Conservation (phyloP, 2,888 invertebrate genomes). For the Drosophila ustulata region DNA sequence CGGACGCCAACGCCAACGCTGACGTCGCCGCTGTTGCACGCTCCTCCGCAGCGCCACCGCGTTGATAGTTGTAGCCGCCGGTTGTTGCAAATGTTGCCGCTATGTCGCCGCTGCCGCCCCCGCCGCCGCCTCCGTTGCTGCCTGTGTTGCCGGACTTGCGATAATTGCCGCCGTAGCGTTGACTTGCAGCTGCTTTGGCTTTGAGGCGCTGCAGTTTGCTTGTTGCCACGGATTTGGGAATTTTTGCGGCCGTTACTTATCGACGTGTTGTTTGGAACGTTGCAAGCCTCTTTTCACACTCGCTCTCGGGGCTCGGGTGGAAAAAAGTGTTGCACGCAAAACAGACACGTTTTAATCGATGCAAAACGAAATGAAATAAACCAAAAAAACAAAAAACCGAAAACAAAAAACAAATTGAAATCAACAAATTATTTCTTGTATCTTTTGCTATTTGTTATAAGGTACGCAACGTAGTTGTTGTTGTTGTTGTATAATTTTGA, state of each 20-base stretch:
- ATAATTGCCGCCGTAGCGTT: constrained; percentile 72
- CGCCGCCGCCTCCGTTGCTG: constrained; percentile 30
- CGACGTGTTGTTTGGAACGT: constrained; percentile 63
- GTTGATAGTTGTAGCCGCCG: constrained; percentile 73
- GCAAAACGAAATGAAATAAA: constrained; percentile 55
- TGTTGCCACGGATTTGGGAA: constrained; percentile 83
- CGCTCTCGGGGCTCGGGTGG: constrained; percentile 47
- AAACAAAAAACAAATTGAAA: constrained; percentile 12
- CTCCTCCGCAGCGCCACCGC: constrained; percentile 82
- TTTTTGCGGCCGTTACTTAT: constrained; percentile 76
- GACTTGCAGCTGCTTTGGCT: constrained; percentile 82
- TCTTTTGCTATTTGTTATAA: constrained; percentile 3
- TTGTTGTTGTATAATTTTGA: constrained; percentile 10
- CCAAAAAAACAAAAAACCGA: neutral
- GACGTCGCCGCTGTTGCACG: constrained; percentile 71
- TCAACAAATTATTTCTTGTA: neutral
- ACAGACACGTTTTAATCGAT: constrained; percentile 62
- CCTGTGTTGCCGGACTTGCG: constrained; percentile 62
- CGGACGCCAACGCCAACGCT: constrained; percentile 67
- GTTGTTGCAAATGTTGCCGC: constrained; percentile 56
- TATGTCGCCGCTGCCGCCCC: constrained; percentile 47
- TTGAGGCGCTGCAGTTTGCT: constrained; percentile 83
- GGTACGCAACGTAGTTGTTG: constrained; percentile 30
- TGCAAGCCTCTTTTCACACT: constrained; percentile 69
- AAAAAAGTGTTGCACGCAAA: constrained; percentile 79